Evolutionary conservation across 2,888 invertebrate species (phyloP).

Genomic region (Drosophila yooni): DNA sequence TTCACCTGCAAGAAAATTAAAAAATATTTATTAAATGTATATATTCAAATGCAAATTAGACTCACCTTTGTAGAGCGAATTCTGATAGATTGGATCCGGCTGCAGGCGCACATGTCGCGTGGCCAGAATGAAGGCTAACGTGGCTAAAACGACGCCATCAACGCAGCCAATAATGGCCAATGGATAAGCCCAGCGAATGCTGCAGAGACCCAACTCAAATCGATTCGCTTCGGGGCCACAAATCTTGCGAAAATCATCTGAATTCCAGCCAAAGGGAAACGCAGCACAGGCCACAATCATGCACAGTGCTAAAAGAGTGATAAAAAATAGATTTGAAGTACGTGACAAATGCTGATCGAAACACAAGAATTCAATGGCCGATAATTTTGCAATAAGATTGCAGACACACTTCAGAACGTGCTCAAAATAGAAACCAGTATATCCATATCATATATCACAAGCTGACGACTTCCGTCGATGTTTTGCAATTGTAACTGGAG

Average conservation of each 20-base stretch:
- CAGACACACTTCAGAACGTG: conserved; percentile 46
- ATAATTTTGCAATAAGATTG: conserved; percentile 33
- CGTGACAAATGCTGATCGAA: conserved; percentile 50
- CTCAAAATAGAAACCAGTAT: conserved; percentile 28
- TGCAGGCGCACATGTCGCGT: conserved; percentile 94
- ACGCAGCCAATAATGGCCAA: conserved; percentile 92
- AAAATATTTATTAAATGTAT: background rate
- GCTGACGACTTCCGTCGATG: conserved; percentile 34
- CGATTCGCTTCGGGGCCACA: conserved; percentile 94
- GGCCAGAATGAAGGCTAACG: conserved; percentile 96
- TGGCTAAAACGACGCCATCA: conserved; percentile 86
- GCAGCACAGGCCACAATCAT: conserved; percentile 95
- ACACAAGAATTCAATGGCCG: conserved; percentile 26
- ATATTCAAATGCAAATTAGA: background rate
- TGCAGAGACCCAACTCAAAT: conserved; percentile 92
- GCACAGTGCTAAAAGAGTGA: conserved; percentile 88
- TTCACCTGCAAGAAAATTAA: conserved; percentile 88
- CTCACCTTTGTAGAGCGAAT: conserved; percentile 89
- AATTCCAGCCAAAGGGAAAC: conserved; percentile 97
- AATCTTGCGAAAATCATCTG: conserved; percentile 91
- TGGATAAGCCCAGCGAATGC: conserved; percentile 96
- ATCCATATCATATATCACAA: conserved; percentile 31
- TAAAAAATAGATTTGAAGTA: conserved; percentile 31
- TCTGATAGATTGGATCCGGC: conserved; percentile 91
- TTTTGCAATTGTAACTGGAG: conserved; percentile 24